A percentile compares a stretch with the other conserved stretches of the same genome.
These are phyloP conservation scores for Drosophila fulvimacula DNA, from an alignment of 2,888 invertebrate species.

Conservation along the genomic window DNA sequence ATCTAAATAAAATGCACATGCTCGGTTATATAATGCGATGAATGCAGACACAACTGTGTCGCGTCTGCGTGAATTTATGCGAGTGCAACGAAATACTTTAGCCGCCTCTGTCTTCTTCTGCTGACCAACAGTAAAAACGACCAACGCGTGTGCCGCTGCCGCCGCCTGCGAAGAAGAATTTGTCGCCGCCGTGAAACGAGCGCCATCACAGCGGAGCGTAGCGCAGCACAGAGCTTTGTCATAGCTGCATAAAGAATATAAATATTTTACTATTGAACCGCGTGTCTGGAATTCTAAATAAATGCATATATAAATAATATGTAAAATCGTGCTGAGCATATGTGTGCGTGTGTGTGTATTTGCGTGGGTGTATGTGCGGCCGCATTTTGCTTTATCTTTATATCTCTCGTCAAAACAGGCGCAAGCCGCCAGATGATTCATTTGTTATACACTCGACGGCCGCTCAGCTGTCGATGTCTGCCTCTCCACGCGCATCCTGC, in stretches of 20 bases:
- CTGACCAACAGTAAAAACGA: slow-evolving; percentile 59
- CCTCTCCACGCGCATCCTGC: slow-evolving; percentile 46
- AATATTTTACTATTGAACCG: slow-evolving; percentile 56
- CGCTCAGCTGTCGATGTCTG: slow-evolving; percentile 53
- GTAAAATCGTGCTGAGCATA: slow-evolving; percentile 21
- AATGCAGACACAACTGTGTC: slow-evolving; percentile 26
- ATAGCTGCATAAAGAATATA: slow-evolving; percentile 57
- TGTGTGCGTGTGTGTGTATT: slow-evolving; percentile 4
- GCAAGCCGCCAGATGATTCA: slow-evolving; percentile 63
- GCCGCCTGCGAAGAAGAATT: slow-evolving; percentile 62
- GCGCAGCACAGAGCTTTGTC: slow-evolving; percentile 10
- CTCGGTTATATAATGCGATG: slow-evolving; percentile 58
- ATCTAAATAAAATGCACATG: slow-evolving; percentile 58
- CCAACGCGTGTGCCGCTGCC: slow-evolving; percentile 71
- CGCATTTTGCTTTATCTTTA: slow-evolving; percentile 53
- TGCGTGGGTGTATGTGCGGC: slow-evolving; percentile 22
- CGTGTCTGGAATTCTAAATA: slow-evolving; percentile 72
- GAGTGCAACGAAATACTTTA: slow-evolving; percentile 46
- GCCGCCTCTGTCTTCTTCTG: slow-evolving; percentile 27
- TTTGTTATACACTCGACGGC: slow-evolving; percentile 29
- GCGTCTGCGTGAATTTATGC: slow-evolving; percentile 17
- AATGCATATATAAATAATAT: slow-evolving; percentile 40
- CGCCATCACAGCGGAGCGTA: slow-evolving; percentile 30
- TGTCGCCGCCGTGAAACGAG: slow-evolving; percentile 50
- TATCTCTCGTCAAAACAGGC: slow-evolving; percentile 50